phyloP scores from a whole-genome alignment of 2,888 invertebrate species.

The Trisateles emortualis region DNA sequence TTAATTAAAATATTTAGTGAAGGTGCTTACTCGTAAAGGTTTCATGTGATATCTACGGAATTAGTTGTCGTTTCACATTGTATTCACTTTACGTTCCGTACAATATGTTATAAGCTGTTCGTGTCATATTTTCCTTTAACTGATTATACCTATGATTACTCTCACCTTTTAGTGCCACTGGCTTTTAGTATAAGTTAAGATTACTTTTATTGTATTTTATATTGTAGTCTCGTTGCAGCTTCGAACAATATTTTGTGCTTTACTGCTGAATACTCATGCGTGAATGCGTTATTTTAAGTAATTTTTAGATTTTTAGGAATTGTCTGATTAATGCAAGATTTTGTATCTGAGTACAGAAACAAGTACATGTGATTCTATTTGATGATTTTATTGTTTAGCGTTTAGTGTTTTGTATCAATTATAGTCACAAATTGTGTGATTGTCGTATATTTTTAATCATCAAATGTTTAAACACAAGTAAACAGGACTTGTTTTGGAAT shows the following conservation, averaged over 20 bases:
- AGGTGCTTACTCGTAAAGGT: constrained; percentile 81
- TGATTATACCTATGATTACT: constrained; percentile 62
- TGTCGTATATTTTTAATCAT: constrained; percentile 44
- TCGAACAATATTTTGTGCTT: constrained; percentile 84
- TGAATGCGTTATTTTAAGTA: constrained; percentile 80
- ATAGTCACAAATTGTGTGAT: constrained; percentile 66
- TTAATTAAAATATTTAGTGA: constrained; percentile 55
- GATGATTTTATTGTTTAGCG: constrained; percentile 74
- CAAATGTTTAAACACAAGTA: constrained; percentile 52
- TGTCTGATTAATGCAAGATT: constrained; percentile 76
- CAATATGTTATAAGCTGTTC: constrained; percentile 70
- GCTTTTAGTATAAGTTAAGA: constrained; percentile 74
- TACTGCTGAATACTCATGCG: constrained; percentile 86
- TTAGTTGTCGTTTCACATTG: constrained; percentile 59
- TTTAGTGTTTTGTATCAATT: constrained; percentile 60
- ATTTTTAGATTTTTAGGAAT: constrained; percentile 69
- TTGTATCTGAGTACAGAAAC: constrained; percentile 81
- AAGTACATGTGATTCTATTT: constrained; percentile 82
- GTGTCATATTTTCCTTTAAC: constrained; percentile 82
- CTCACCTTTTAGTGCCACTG: constrained; percentile 82
- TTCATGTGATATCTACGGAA: constrained; percentile 77
- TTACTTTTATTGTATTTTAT: constrained; percentile 65
- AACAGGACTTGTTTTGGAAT: constrained; percentile 57
- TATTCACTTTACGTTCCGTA: constrained; percentile 61
- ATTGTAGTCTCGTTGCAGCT: constrained; percentile 84